Base-by-base conservation (phyloP, 1,140 invertebrate genomes). In the Chelonus insularis region DNA sequence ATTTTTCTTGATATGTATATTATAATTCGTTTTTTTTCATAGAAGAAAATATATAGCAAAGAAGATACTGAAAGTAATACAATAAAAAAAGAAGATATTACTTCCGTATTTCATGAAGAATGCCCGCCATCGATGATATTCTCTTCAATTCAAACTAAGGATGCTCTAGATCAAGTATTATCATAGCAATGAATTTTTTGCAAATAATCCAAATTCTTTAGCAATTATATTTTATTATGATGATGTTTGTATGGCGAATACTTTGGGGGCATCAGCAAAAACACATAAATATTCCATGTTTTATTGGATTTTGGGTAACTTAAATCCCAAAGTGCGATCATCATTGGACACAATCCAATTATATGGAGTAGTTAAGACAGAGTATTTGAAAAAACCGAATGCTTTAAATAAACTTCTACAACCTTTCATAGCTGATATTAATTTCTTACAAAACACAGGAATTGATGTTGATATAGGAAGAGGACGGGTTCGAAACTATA, bases 151-250 rank as follows among this genome's bases (percentile, higher is more conserved):
- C n/a, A n/a, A n/a, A n/a, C n/a, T n/a, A n/a, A n/a, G n/a, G n/a
- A n/a, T n/a, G n/a, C n/a, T n/a, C n/a, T n/a, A n/a, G n/a, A n/a
- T n/a, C n/a, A n/a, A n/a, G n/a, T 45, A 16, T 21, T 16, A 45
- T 21, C 43, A 14, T 2, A 1, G 9, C 16, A 8, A 21, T 45
- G 8, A 45, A 45, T 45, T 16, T 45, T 45, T 45, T 45, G 4
- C n/a, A 6, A 45, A 45, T 18, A 45, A 45, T 21, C 8, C 9
- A 18, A 18, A 45, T 45, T 1, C 43, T 18, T 39, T 60, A 23
- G 57, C 45, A 20, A 60, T 60, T 2, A 60, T 60, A 23, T 51
- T 51, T 23, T 60, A 60, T 41, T 51, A 51, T 29, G 47, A 60
- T 51, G 57, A 60, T 11, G 6, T 60, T 1, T 12, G 29, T 8